Evolutionary conservation across 2,113 vertebrate species (phyloP).

Genomic region (Hiodon alosoides): DNA sequence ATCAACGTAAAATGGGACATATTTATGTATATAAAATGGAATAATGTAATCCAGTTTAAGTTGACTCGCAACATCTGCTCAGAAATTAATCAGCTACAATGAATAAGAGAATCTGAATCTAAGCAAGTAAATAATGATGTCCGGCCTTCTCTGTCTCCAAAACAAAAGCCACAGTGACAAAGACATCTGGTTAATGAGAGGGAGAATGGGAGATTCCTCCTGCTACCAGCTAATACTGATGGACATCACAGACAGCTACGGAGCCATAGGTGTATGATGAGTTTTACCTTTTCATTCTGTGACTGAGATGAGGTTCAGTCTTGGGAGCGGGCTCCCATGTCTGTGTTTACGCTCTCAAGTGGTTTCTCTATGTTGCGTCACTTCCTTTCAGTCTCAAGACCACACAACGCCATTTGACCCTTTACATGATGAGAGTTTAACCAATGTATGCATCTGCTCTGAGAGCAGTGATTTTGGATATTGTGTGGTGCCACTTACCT

Average conservation of each 20-base stretch:
- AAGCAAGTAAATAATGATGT: constrained; percentile 37
- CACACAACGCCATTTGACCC: constrained; percentile 37
- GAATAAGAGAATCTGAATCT: constrained; percentile 41
- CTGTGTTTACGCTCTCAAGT: constrained; percentile 34
- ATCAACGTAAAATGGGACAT: constrained; percentile 6
- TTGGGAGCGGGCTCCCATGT: not conserved
- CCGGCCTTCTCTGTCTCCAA: constrained; percentile 32
- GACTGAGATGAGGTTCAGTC: not conserved
- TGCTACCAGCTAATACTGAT: constrained; percentile 45
- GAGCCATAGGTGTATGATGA: constrained; percentile 7
- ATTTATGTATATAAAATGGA: constrained; percentile 11
- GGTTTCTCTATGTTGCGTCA: constrained; percentile 26
- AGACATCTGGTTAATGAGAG: constrained; percentile 47
- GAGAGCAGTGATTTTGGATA: constrained; percentile 15
- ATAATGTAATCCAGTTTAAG: constrained; percentile 25
- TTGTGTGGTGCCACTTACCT: constrained; percentile 63
- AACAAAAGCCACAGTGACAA: constrained; percentile 49
- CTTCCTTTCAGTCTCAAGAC: constrained; percentile 27
- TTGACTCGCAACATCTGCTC: constrained; percentile 49
- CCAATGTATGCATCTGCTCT: not conserved
- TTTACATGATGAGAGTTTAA: not conserved
- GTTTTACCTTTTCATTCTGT: not conserved
- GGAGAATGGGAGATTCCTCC: constrained; percentile 44
- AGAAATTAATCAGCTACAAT: constrained; percentile 40
- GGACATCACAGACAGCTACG: constrained; percentile 36